Base-by-base conservation (phyloP, 2,113 vertebrate species). In the Cranoglanis bouderius region DNA sequence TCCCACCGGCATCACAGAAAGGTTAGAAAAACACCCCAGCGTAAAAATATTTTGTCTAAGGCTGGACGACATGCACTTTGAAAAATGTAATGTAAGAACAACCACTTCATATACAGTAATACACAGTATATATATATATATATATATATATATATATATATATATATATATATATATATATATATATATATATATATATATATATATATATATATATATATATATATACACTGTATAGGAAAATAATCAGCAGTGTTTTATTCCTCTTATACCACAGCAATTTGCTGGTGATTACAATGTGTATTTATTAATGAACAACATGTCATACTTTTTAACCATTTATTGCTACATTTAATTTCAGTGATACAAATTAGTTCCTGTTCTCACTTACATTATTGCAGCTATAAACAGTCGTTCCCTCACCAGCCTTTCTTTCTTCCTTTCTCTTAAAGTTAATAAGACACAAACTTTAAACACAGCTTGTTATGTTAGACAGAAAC, bases 41-140 rank as follows among this genome's bases (percentile, higher is more conserved):
- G 49, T 51, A 35, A 81, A 65, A 38, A 59, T 91, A 90, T 90
- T 90, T 85, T 90, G 92, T 88, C 89, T 90, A 72, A 63, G 46
- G 82, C 67, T 72, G 49, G 63, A 88, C 74, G 26, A 46, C 63
- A 29, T 59, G 57, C 35, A 29, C 19, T 38, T 74, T 51, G 16
- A 49, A 59, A 59, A 59, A 57, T 53, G 51, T 81, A 59, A 57
- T 53, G 51, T 81, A 82, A 82, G 32, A 59, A 5, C 4, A 83
- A 16, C 18, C 43, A 43, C 21, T 83, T 61, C 35, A 53, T 29
- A 77, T 80, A 81, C 43, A 51, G 12, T 53, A 19, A 53, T 32
- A 32, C 19, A 81, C 14, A 53, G 43, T n/a, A 40, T 8, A 40
- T 21, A 8, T 40, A 43, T 19, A 72, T 16, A 72, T 38, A 1